Base-by-base conservation (phyloP, 2,888 invertebrate species). In the Pammene fasciana region DNA sequence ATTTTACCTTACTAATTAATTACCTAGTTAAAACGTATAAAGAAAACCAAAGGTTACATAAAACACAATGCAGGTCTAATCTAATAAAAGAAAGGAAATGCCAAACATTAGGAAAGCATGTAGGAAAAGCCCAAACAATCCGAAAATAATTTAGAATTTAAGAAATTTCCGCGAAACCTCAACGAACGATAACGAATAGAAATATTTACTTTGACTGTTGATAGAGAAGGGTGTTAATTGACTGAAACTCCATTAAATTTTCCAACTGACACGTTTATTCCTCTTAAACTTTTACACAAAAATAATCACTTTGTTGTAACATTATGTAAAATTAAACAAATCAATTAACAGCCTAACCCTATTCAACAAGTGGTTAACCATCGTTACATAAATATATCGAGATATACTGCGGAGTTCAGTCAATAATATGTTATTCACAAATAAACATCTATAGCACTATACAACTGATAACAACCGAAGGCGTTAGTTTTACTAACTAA, bases 181-280 rank as follows among this genome's bases (percentile, higher is more conserved):
- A 26, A 8, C 26, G 38, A 54, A 59, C 45, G 41, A 43, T 16
- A 54, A 56, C 62, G 34, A 56, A 64, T 50, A 50, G 46, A 65
- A 68, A 67, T 36, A 71, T 61, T 71, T 71, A 61, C 75, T 67
- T 67, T 67, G 75, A 71, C 75, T 82, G 82, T 85, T 83, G 84
- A 86, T 82, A 89, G 89, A 90, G 86, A 89, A 92, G 92, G 92
- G 92, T 92, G 92, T 90, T 92, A 92, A 92, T 91, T 92, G 92
- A 92, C 92, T 92, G 92, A 92, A 92, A 92, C 92, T 92, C 92
- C 92, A 92, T 83, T 82, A 79, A 78, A 85, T 90, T 89, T 90
- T 84, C 81, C 82, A 88, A 90, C 82, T 85, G 85, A 86, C 81
- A 87, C 87, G 86, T 92, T 92, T 92, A 92, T 92, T 92, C 83